Evolutionary conservation across 2,888 invertebrate species (phyloP), one percentile per base, ranked within the genome.

Genomic region (Phaonia tiefii): DNA sequence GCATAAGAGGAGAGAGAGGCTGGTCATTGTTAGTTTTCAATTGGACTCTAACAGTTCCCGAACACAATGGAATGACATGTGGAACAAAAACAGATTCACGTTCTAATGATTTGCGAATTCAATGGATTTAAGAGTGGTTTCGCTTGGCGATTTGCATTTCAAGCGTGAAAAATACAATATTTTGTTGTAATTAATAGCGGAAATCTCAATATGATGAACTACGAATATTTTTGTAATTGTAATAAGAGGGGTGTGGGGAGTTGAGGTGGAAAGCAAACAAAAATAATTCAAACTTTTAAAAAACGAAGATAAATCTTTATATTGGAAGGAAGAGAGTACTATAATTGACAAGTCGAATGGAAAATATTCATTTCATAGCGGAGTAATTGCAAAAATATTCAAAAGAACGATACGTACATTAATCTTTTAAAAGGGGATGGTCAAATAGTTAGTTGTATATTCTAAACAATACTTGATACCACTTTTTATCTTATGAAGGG

Each of bases 21-120:
- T 49, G n/a, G n/a, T n/a, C n/a, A 15, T 49, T n/a, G 49, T 15
- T 17, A 15, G n/a, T n/a, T 49, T 15, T 15, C 17, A 15, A n/a
- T 15, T 49, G 49, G n/a, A n/a, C n/a, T n/a, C 15, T 7, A 49
- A 49, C 49, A 7, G 17, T 49, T n/a, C 15, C 49, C 17, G 54
- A 22, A 13, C 3, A 54, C 54, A 54, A 54, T 54, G 54, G 54
- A 13, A 25, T 78, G 69, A 65, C 69, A 73, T 78, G 73, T 65
- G 73, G 54, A 39, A 67, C 44, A 63, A 44, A 73, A 74, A n/a
- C n/a, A 65, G 10, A 49, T 15, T 31, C 31, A 31, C 31, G 8
- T 31, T 31, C 8, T 31, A 31, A 31, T 31, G 31, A 31, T 31
- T 31, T 31, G 31, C 31, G 31, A 31, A 5, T 31, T 31, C 31